A percentile compares a stretch with the other conserved stretches of the same genome.
These are phyloP conservation scores for Sciurus niger DNA, from an alignment of 2,113 vertebrate species.

Conservation along the genomic window DNA sequence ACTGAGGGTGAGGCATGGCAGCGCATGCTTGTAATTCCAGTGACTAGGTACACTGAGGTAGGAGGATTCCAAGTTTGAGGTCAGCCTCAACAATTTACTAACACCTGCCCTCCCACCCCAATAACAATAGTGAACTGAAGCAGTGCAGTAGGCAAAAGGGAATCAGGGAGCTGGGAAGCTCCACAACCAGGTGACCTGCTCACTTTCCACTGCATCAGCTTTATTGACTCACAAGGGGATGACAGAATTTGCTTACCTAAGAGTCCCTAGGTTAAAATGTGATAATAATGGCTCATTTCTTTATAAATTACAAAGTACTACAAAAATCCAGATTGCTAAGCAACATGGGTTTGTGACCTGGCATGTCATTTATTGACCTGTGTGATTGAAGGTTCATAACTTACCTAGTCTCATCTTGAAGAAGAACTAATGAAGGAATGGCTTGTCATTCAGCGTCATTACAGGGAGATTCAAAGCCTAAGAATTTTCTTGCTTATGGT, in stretches of 20 bases:
- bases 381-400: not conserved
- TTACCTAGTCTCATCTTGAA: not conserved
- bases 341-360: not conserved
- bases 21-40: no score
- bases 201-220: not conserved
- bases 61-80: no score
- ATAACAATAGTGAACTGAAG: not conserved
- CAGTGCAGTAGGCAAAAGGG: accelerated
- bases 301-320: not conserved
- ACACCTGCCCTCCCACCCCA: no score
- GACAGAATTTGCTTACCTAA: not conserved
- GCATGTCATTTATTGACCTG: not conserved
- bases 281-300: not conserved
- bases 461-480: no score
- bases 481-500: not conserved
- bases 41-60: not conserved
- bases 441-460: no score
- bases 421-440: not conserved
- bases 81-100: no score
- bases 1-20: no score
- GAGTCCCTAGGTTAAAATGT: not conserved
- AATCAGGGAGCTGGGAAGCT: not conserved
- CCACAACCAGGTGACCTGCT: no score
- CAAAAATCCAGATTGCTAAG: not conserved
- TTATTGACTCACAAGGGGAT: not conserved